A percentile compares a stretch with the other conserved stretches of the same genome.
phyloP scores from a whole-genome alignment of 30 jellyfish, hydroid and myxozoan species.

The Aurelia sp. region DNA sequence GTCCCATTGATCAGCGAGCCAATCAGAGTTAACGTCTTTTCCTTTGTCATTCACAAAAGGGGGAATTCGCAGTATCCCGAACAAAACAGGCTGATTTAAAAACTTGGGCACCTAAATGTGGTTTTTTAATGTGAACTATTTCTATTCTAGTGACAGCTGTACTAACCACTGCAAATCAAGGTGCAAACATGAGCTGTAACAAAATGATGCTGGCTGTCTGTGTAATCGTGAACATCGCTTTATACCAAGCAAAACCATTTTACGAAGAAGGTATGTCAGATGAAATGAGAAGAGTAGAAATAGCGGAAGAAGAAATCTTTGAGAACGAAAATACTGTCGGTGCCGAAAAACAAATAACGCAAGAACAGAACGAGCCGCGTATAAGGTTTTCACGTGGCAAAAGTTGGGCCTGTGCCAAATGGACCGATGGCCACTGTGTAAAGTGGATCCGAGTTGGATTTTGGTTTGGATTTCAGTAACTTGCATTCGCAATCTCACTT shows the following conservation, averaged over 20 bases:
- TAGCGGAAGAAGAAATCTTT: background rate
- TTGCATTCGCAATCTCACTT: background rate
- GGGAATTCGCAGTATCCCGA: too few species aligned
- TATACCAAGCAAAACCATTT: conserved; percentile 2
- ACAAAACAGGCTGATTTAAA: too few species aligned
- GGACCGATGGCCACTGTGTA: conserved; percentile 3
- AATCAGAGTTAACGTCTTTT: too few species aligned
- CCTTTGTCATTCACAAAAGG: too few species aligned
- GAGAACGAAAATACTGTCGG: background rate
- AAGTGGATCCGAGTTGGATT: conserved; percentile 41
- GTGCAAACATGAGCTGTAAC: background rate
- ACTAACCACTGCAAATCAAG: background rate
- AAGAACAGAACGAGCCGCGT: background rate
- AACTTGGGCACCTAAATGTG: too few species aligned
- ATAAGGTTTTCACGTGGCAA: background rate
- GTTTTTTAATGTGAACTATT: too few species aligned
- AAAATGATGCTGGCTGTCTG: background rate
- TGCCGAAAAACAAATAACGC: background rate
- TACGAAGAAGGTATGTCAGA: background rate
- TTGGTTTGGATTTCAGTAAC: conserved; percentile 12
- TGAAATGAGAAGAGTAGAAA: background rate
- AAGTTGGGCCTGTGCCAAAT: conserved; percentile 24
- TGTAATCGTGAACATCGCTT: conserved; percentile 1
- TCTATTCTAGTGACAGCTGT: too few species aligned
- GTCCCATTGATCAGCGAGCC: too few species aligned